Percentiles rank a stretch among this genome's conserved stretches.
These are phyloP conservation scores for Bagarius yarrelli DNA, from an alignment of 2,113 vertebrate genomes.

Conservation along the genomic window DNA sequence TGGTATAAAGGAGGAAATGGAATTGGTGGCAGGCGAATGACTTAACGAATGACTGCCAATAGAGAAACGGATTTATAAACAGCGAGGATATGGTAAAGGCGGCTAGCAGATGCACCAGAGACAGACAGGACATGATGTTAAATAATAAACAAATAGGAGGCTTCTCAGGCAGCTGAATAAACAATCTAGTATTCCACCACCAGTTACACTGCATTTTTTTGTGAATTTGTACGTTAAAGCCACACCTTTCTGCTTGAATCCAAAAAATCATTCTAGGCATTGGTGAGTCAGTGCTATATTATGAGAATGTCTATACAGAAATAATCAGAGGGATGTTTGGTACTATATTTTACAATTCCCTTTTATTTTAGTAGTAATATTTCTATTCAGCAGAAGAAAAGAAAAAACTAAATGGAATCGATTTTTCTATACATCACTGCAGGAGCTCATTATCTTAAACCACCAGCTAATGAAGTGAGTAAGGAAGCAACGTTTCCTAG, in stretches of 20 bases:
- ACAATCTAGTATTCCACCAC: constrained; percentile 15
- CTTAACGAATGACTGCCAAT: constrained; percentile 55
- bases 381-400: background rate
- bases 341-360: background rate
- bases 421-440: constrained; percentile 6
- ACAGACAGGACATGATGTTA: constrained; percentile 2
- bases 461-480: constrained; percentile 12
- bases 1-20: background rate
- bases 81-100: constrained; percentile 63
- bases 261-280: background rate
- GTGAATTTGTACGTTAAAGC: background rate
- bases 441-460: constrained; percentile 10
- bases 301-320: background rate
- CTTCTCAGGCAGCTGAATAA: constrained; percentile 46
- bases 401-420: background rate
- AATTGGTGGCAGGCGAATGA: constrained; percentile 43
- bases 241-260: background rate
- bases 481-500: constrained; percentile 1
- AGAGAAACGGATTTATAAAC: constrained; percentile 65
- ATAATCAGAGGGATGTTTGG: background rate
- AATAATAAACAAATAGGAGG: constrained; percentile 43
- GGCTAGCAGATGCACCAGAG: constrained; percentile 49
- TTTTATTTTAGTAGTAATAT: background rate
- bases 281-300: background rate
- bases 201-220: constrained; percentile 24